These are phyloP conservation scores for Myzus persicae DNA, from an alignment of 1,140 invertebrate species.

Conservation along the genomic window DNA sequence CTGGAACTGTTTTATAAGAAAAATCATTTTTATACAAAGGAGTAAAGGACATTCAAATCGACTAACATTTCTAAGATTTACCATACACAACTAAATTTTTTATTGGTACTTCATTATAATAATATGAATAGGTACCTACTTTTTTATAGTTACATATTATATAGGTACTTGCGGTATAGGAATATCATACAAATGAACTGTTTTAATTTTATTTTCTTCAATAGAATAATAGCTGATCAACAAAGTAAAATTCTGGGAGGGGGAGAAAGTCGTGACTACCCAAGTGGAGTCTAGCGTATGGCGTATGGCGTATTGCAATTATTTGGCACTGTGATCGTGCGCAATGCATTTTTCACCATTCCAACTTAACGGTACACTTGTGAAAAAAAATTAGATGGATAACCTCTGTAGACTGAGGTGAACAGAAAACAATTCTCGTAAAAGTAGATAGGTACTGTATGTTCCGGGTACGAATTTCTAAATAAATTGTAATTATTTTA, in stretches of 20 bases:
- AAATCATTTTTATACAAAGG: too few species aligned
- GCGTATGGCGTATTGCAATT: constrained; percentile 22
- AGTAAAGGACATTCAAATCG: too few species aligned
- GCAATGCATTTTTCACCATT: not conserved
- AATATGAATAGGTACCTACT: not conserved
- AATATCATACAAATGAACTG: not conserved
- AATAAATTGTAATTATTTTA: not conserved
- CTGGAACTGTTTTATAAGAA: too few species aligned
- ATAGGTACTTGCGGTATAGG: not conserved
- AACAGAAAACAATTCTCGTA: not conserved
- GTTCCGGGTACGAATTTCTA: not conserved
- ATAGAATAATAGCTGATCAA: not conserved
- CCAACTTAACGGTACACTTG: constrained; percentile 29
- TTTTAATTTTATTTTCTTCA: not conserved
- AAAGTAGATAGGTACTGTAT: not conserved
- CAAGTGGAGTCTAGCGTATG: constrained; percentile 5
- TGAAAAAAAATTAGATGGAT: constrained; percentile 23
- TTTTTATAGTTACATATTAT: not conserved
- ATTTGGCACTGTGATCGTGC: constrained; percentile 44
- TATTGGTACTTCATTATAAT: too few species aligned
- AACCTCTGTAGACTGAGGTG: constrained; percentile 3
- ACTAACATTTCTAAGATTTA: too few species aligned
- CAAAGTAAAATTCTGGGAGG: not conserved
- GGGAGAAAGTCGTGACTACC: constrained; percentile 34
- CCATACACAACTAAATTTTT: too few species aligned